phyloP scores from a whole-genome alignment of 2,797 vertebrate genomes.

The Diplodus puntazzo region DNA sequence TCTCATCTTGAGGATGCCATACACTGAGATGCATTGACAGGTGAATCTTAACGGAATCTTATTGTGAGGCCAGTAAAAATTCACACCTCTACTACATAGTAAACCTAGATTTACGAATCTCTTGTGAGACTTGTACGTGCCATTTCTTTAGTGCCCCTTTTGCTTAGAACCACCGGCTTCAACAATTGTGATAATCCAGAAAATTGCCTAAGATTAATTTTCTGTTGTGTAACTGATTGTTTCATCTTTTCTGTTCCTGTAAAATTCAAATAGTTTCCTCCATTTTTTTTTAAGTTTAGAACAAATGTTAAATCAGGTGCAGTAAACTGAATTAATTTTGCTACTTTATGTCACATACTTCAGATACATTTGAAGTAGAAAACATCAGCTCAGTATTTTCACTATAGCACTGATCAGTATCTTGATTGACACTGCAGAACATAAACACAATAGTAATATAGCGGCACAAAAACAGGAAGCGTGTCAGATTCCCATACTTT shows the following conservation, averaged over 20 bases:
- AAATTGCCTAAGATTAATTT: background rate
- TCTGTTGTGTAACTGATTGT: background rate
- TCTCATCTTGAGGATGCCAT: too few species aligned
- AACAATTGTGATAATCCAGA: too few species aligned
- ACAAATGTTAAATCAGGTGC: background rate
- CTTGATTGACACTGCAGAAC: conserved; percentile 55
- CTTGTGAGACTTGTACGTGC: too few species aligned
- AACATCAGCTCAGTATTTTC: conserved; percentile 17
- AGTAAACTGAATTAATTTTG: background rate
- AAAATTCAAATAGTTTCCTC: background rate
- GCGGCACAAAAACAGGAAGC: conserved; percentile 77
- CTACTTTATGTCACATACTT: conserved; percentile 1
- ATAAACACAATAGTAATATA: conserved; percentile 61
- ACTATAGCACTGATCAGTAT: conserved; percentile 40
- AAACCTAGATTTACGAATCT: too few species aligned
- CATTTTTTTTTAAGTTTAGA: background rate
- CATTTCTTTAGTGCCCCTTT: too few species aligned
- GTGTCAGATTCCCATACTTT: conserved; percentile 53
- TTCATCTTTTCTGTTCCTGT: background rate
- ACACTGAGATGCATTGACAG: too few species aligned
- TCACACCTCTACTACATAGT: too few species aligned
- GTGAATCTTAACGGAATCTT: too few species aligned
- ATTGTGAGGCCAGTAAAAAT: too few species aligned
- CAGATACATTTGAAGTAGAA: background rate
- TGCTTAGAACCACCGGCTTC: too few species aligned